Evolutionary conservation across 1,140 invertebrate species (phyloP).

Genomic region (Procambarus clarkii): DNA sequence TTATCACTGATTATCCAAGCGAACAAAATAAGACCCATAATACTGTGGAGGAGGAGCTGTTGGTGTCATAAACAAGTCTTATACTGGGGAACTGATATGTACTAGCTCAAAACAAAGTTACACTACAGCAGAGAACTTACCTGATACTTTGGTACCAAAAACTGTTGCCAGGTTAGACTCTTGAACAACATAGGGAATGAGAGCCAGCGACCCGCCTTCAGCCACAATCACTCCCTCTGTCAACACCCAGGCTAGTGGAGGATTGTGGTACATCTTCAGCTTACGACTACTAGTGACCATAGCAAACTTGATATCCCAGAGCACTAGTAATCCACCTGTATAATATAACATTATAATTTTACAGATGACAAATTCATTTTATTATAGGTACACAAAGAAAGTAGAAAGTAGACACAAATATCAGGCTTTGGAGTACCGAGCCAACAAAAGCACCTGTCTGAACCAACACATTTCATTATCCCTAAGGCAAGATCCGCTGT

Average conservation of each 20-base stretch:
- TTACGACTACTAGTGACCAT: constrained; percentile 22
- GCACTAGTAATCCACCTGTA: constrained; percentile 48
- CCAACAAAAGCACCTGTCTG: no score
- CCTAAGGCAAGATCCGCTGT: no score
- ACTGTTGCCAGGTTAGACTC: constrained; percentile 55
- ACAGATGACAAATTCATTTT: neutral
- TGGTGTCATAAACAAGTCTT: no score
- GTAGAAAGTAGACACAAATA: no score
- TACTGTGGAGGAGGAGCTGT: no score
- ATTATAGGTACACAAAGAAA: neutral
- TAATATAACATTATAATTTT: neutral
- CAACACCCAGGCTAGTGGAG: constrained; percentile 35
- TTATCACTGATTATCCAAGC: no score
- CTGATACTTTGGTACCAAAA: constrained; percentile 41
- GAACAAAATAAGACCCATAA: no score
- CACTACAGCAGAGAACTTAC: constrained; percentile 7
- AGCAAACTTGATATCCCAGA: constrained; percentile 34
- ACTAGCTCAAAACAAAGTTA: no score
- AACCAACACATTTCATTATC: no score
- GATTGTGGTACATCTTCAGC: constrained; percentile 52
- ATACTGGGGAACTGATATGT: no score
- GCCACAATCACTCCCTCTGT: constrained; percentile 22
- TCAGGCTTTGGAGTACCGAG: no score
- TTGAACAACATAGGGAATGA: constrained; percentile 26
- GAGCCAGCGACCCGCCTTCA: constrained; percentile 39